phyloP scores from a whole-genome alignment of 2,113 vertebrate species.

The Sturnus vulgaris region DNA sequence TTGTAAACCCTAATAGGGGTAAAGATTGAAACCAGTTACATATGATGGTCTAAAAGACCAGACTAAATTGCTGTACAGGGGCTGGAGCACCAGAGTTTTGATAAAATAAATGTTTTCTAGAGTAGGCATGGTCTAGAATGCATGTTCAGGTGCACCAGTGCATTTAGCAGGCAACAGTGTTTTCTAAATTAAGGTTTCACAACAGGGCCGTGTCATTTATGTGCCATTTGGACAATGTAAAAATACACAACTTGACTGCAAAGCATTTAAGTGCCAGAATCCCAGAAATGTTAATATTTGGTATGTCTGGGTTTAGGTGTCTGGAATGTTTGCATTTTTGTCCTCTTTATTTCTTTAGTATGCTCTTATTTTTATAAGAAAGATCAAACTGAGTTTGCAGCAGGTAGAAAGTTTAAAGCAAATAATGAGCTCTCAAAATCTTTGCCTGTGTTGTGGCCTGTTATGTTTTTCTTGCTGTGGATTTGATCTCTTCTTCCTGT shows the following conservation, averaged over 20 bases:
- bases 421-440: background rate
- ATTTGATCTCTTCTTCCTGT: slow-evolving; percentile 8
- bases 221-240: background rate
- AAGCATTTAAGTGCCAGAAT: background rate
- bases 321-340: background rate
- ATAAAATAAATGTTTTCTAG: background rate
- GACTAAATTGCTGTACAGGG: background rate
- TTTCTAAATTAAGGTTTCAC: background rate
- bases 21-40: background rate
- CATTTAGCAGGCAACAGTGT: background rate
- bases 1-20: background rate
- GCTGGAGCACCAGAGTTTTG: background rate
- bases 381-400: background rate
- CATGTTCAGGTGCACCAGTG: background rate
- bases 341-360: background rate
- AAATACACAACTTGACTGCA: background rate
- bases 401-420: background rate
- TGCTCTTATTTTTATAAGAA: background rate
- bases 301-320: background rate
- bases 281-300: background rate
- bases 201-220: background rate
- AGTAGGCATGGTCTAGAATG: background rate
- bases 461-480: background rate
- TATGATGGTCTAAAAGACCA: background rate
- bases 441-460: background rate